Evolutionary conservation across 2,888 invertebrate genomes (phyloP), one percentile per base, ranked within the genome.

Genomic region (Caenorhabditis imperialis): DNA sequence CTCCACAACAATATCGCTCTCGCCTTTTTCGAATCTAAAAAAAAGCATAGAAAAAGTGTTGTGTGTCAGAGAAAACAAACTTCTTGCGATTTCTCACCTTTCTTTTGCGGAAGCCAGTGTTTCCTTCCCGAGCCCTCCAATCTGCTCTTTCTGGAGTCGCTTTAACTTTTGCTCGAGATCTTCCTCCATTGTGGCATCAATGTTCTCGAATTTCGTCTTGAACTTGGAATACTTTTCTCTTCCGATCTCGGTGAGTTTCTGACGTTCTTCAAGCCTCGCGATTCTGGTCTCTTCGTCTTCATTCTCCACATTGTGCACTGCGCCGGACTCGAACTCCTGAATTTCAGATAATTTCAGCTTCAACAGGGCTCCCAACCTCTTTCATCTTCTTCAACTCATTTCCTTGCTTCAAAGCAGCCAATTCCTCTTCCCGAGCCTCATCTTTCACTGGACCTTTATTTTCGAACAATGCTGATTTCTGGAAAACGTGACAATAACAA

Each of bases 151-250:
- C 45, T 81, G 78, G 51, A 81, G 62, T 27, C 72, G 62, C 65
- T 84, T 83, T 30, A 83, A 50, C 38, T 77, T 77, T n/a, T 85
- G 84, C 60, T 85, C 84, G 23, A 84, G 67, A 55, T 81, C 81
- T 53, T 83, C 81, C n/a, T 76, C 78, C 65, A 83, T 57, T 12
- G 81, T 81, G 12, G 78, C 67, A 42, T 84, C 84, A 37, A 85
- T 75, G 38, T 85, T 83, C 75, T 86, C 86, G 61, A 86, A 86
- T 38, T 81, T 83, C 35, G 84, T 79, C 69, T 86, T 86, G 81
- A 86, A 86, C 61, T 83, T 80, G 37, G 82, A 81, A 60, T 84
- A 84, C 50, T 85, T 85, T 40, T 85, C 83, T 78, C 82, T 82
- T 20, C 77, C 76, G 30, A 81, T 78, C 44, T 82, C 80, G 20